phyloP scores from a whole-genome alignment of 2,113 vertebrate genomes.

The Ochotona princeps region DNA sequence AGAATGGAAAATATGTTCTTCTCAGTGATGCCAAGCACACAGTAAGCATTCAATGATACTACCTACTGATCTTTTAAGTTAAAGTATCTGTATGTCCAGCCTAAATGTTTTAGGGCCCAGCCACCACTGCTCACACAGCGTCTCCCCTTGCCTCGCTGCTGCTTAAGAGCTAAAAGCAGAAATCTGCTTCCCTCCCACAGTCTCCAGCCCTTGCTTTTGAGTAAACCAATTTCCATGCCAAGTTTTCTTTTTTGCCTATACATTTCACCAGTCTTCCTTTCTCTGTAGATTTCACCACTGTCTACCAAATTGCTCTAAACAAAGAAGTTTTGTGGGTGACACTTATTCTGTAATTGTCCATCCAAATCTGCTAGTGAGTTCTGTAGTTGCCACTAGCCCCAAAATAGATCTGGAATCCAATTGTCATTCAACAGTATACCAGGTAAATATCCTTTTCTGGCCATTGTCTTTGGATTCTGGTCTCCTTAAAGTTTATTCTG shows the following conservation, averaged over 20 bases:
- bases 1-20: not conserved
- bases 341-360: not conserved
- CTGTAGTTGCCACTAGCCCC: not conserved
- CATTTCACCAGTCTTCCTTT: not conserved
- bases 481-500: not conserved
- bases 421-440: not conserved
- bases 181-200: not conserved
- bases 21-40: not conserved
- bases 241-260: not conserved
- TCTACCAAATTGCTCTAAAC: not conserved
- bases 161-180: conserved; percentile 8
- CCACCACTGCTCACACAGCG: not conserved
- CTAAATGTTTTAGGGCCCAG: not conserved
- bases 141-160: not conserved
- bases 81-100: not conserved
- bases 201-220: no score
- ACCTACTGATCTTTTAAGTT: not conserved
- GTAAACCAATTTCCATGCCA: not conserved
- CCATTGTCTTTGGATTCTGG: not conserved
- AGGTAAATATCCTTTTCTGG: not conserved
- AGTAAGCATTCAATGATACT: not conserved
- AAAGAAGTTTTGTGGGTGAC: not conserved
- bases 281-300: not conserved
- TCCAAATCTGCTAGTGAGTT: not conserved
- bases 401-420: not conserved